Evolutionary conservation across 2,888 invertebrate species (phyloP).

Genomic region (Erpobdella octoculata): DNA sequence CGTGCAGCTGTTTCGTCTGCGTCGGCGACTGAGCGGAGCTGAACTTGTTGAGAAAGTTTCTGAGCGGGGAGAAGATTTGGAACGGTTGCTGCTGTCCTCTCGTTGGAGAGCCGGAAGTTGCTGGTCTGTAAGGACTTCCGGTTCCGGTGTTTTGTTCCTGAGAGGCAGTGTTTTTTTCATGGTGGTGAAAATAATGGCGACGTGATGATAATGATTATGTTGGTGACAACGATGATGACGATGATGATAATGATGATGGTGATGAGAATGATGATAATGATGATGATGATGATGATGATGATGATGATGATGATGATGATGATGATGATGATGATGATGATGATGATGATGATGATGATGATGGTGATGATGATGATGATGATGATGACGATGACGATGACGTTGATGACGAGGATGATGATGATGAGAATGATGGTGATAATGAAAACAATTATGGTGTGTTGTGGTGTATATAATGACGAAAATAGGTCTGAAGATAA

Average conservation of each 20-base stretch:
- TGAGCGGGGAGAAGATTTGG: background rate
- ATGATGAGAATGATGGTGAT: constrained; percentile 11
- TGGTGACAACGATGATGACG: constrained; percentile 4
- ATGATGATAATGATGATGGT: constrained; percentile 5
- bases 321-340: constrained; percentile 35
- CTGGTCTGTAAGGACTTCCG: background rate
- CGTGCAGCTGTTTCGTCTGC: background rate
- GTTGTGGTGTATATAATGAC: too few relatives aligned
- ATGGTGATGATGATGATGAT: constrained; percentile 28
- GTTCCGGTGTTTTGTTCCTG: background rate
- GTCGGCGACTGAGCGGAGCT: background rate
- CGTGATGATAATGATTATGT: constrained; percentile 5
- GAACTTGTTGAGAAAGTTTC: background rate
- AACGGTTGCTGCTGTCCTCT: too few relatives aligned
- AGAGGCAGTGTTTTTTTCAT: background rate
- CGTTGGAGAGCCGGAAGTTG: background rate
- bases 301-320: constrained; percentile 34
- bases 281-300: constrained; percentile 16
- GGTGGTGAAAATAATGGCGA: background rate
- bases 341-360: constrained; percentile 35
- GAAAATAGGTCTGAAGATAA: background rate
- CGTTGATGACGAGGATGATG: background rate
- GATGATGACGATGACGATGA: background rate
- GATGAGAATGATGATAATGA: background rate
- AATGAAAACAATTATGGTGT: background rate